These are phyloP conservation scores for Xanthorhoe spadicearia DNA, from an alignment of 2,888 invertebrate genomes.

Conservation along the genomic window DNA sequence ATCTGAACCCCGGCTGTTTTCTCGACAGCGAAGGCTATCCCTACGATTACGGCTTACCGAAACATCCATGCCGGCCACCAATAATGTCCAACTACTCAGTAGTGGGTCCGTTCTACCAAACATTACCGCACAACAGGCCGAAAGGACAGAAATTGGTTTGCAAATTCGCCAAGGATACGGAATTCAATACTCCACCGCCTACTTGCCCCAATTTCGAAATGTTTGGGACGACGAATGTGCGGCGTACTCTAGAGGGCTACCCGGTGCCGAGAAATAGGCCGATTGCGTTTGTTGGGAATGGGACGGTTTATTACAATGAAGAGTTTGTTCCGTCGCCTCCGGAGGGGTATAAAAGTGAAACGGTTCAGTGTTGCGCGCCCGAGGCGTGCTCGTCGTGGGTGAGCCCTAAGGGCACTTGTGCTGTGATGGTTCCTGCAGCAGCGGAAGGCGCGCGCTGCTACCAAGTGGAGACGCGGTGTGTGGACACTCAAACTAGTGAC, in stretches of 20 bases:
- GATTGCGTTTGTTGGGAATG: slow-evolving; percentile 79
- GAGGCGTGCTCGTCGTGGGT: slow-evolving; percentile 77
- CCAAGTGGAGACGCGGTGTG: slow-evolving; percentile 85
- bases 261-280: slow-evolving; percentile 85
- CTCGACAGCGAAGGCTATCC: slow-evolving; percentile 92
- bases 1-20: slow-evolving; percentile 90
- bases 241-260: slow-evolving; percentile 93
- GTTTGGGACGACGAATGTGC: slow-evolving; percentile 83
- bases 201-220: slow-evolving; percentile 75
- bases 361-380: slow-evolving; percentile 77
- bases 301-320: slow-evolving; percentile 80
- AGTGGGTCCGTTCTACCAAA: slow-evolving; percentile 87
- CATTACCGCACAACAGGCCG: slow-evolving; percentile 89
- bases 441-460: slow-evolving; percentile 78
- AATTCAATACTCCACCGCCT: slow-evolving; percentile 72
- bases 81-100: slow-evolving; percentile 77
- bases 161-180: slow-evolving; percentile 80
- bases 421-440: slow-evolving; percentile 80
- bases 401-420: slow-evolving; percentile 81
- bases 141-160: slow-evolving; percentile 82
- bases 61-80: slow-evolving; percentile 81
- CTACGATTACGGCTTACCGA: slow-evolving; percentile 90
- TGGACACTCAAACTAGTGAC: slow-evolving; percentile 86
- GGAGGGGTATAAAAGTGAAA: slow-evolving; percentile 87
- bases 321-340: slow-evolving; percentile 88